Conservation (phyloP, 2,888 invertebrate species). For the Pomacea canaliculata region DNA sequence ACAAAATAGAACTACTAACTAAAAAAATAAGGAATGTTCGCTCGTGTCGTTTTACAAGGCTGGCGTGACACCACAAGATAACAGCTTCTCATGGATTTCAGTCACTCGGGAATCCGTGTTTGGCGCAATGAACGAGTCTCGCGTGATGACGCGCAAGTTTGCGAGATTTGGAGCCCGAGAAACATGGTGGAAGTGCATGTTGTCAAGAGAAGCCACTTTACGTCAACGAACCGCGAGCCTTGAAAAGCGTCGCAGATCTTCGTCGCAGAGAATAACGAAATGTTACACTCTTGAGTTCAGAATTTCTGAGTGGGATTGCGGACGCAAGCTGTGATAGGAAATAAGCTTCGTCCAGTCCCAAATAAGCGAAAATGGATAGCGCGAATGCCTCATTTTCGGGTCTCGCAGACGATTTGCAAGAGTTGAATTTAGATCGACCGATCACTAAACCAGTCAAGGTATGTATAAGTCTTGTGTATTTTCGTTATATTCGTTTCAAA, state of each 20-base stretch:
- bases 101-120: too few relatives aligned
- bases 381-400: neutral
- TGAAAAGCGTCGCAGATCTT: neutral
- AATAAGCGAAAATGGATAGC: slow-evolving; percentile 22
- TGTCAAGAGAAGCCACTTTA: slow-evolving; percentile 40
- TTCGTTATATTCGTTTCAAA: neutral
- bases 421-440: slow-evolving; percentile 35
- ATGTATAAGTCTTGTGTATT: slow-evolving; percentile 2
- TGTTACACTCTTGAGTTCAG: slow-evolving; percentile 30
- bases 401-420: slow-evolving; percentile 33
- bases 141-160: slow-evolving; percentile 29
- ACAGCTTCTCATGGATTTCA: too few relatives aligned
- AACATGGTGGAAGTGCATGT: slow-evolving; percentile 38
- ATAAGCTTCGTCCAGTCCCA: slow-evolving; percentile 25
- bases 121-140: neutral
- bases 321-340: slow-evolving; percentile 32
- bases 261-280: neutral
- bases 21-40: too few relatives aligned
- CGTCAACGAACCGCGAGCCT: slow-evolving; percentile 30
- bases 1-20: too few relatives aligned
- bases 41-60: too few relatives aligned
- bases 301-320: slow-evolving; percentile 13
- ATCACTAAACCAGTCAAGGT: slow-evolving; percentile 35
- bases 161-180: slow-evolving; percentile 33
- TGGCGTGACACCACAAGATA: too few relatives aligned